These are phyloP conservation scores for Echinarachnius parma DNA, from an alignment of 53 echinoderm and acorn worm genomes.

Conservation along the genomic window DNA sequence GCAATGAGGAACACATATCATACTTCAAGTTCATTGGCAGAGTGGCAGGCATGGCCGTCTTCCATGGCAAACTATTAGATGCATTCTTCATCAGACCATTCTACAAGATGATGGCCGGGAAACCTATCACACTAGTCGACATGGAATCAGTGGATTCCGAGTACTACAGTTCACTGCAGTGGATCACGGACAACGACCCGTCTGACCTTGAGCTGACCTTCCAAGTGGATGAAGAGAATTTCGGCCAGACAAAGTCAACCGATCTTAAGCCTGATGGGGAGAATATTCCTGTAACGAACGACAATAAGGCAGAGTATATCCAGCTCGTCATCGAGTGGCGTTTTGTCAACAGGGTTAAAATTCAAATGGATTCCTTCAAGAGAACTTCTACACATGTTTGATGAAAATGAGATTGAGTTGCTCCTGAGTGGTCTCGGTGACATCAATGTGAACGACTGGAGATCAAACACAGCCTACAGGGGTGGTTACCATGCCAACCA, in stretches of 20 bases:
- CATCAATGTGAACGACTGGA: constrained; percentile 96
- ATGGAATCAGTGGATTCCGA: constrained; percentile 99
- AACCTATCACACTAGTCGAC: constrained; percentile 77
- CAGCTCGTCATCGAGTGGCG: constrained; percentile 90
- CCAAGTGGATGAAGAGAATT: constrained; percentile 84
- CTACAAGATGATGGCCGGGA: constrained; percentile 98
- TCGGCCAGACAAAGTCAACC: constrained; percentile 83
- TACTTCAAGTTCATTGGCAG: constrained; percentile 96
- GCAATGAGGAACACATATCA: constrained; percentile 94
- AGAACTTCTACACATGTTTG: neutral
- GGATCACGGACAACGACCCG: constrained; percentile 98
- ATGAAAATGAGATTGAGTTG: constrained; percentile 93
- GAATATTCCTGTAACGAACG: constrained; percentile 72
- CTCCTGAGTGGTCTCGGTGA: constrained; percentile 92
- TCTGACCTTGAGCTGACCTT: constrained; percentile 89
- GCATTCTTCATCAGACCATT: constrained; percentile 99
- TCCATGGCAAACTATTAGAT: constrained; percentile 94
- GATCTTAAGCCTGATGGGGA: constrained; percentile 66
- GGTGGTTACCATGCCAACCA: constrained; percentile 94
- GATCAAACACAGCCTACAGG: constrained; percentile 81
- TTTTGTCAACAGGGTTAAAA: constrained; percentile 68
- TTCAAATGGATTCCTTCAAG: neutral
- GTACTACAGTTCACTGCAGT: constrained; percentile 89
- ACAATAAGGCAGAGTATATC: constrained; percentile 81
- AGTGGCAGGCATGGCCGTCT: constrained; percentile 96